Conservation (phyloP, 2,797 vertebrate genomes). For the Fratercula arctica region DNA sequence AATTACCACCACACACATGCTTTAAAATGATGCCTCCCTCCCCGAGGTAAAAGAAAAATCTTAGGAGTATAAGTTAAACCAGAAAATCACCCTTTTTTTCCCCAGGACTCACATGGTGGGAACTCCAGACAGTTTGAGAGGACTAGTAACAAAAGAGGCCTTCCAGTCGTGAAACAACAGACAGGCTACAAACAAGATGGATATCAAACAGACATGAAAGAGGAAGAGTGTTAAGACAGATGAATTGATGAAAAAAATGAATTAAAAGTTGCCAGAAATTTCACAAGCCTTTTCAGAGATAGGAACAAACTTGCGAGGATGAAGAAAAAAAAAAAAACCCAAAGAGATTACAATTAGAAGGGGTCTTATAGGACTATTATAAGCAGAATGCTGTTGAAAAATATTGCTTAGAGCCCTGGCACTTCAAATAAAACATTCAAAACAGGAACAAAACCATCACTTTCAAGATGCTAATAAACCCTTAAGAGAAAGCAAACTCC, state of each 20-base stretch:
- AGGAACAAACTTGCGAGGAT: neutral
- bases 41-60: neutral
- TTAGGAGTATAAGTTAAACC: neutral
- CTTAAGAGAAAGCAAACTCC: neutral
- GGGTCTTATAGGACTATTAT: neutral
- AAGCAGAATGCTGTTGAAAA: neutral
- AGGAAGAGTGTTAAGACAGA: neutral
- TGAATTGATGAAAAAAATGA: fast-evolving
- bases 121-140: neutral
- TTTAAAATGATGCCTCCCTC: neutral
- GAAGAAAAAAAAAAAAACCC: neutral
- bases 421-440: neutral
- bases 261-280: neutral
- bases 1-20: neutral
- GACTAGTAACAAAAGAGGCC: neutral
- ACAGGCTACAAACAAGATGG: neutral
- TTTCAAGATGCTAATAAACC: neutral
- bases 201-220: neutral
- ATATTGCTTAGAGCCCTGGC: neutral
- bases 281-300: neutral
- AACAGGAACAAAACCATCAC: neutral
- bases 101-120: neutral
- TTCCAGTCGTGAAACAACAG: neutral
- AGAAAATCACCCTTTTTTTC: neutral
- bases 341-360: neutral